Percentiles rank a stretch among this genome's conserved stretches.
Conservation (phyloP, 2,888 invertebrate species). For the Drosophila melanosoma region DNA sequence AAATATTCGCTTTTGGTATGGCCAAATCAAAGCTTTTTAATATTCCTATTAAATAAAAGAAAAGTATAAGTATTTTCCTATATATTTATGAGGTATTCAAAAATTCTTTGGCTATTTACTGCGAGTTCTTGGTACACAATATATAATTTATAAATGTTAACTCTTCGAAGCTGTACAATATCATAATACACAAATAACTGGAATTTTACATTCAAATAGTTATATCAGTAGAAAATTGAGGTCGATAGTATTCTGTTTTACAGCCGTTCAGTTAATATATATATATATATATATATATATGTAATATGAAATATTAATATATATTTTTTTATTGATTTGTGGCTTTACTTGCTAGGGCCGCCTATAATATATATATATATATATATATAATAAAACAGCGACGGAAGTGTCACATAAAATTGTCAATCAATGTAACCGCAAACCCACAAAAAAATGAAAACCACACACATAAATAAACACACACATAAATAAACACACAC, state of each 20-base stretch:
- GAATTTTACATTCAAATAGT: background rate
- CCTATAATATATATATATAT: conserved; percentile 3
- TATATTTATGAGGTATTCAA: background rate
- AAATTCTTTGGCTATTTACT: background rate
- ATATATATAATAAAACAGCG: background rate
- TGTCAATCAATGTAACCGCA: conserved; percentile 45
- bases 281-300: background rate
- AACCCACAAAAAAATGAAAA: background rate
- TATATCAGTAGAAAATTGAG: background rate
- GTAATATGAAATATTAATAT: conserved; percentile 31
- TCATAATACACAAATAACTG: no score
- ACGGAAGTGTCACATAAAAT: conserved; percentile 33
- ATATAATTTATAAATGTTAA: background rate
- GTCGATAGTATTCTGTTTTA: background rate
- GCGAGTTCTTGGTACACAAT: background rate
- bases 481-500: conserved; percentile 1
- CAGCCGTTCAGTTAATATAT: background rate
- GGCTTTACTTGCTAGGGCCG: background rate
- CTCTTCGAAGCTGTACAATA: background rate
- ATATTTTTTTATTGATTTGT: conserved; percentile 13
- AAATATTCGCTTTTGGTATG: background rate
- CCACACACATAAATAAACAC: background rate
- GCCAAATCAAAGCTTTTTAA: background rate
- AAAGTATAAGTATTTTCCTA: background rate
- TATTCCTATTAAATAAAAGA: background rate